phyloP scores from a whole-genome alignment of 2,113 vertebrate species.

The Mus musculus region DNA sequence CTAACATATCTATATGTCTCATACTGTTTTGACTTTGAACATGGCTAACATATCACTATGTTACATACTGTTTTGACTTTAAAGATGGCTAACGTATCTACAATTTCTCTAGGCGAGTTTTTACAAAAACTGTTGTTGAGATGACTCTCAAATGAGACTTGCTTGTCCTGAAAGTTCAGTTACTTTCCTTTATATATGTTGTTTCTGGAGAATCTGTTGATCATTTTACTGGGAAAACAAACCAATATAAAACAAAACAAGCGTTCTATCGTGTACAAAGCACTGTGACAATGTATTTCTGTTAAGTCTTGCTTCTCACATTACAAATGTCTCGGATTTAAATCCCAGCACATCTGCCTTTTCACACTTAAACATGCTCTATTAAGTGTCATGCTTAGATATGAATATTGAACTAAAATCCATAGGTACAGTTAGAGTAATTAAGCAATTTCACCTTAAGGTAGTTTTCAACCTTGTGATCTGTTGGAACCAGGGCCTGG shows the following conservation, averaged over 20 bases:
- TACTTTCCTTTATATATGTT: conserved; percentile 42
- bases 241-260: neutral
- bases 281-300: neutral
- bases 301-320: neutral
- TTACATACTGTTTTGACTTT: conserved; percentile 28
- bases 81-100: conserved; percentile 28
- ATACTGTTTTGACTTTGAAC: too few relatives aligned
- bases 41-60: conserved; percentile 31
- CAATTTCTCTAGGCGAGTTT: conserved; percentile 17
- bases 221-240: conserved; percentile 21
- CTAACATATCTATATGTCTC: neutral
- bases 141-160: conserved; percentile 46
- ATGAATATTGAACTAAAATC: neutral
- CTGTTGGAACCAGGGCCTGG: neutral
- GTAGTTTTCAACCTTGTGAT: neutral
- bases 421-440: conserved; percentile 33
- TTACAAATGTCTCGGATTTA: neutral
- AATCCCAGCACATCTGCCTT: neutral
- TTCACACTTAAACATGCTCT: neutral
- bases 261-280: neutral
- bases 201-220: conserved; percentile 41
- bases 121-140: conserved; percentile 57
- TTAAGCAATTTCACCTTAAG: neutral
- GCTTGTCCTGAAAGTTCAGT: conserved; percentile 41
- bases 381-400: neutral